Evolutionary conservation across 1,140 invertebrate species (phyloP).

Genomic region (Drosophila oshimai): DNA sequence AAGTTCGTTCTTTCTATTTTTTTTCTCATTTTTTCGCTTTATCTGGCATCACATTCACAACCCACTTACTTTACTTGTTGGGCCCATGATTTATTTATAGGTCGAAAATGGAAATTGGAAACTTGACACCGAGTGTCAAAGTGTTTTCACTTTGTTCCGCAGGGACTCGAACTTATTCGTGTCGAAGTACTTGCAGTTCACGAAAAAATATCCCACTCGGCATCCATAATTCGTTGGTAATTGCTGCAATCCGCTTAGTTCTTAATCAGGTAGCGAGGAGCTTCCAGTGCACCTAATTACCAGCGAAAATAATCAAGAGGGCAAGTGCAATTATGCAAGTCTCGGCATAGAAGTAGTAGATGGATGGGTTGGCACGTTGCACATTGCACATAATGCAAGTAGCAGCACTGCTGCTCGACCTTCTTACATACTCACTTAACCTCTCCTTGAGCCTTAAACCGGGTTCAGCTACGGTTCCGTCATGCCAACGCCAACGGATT

Average conservation of each 20-base stretch:
- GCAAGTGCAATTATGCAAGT: slow-evolving; percentile 34
- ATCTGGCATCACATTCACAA: slow-evolving; percentile 41
- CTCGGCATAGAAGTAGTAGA: slow-evolving; percentile 1
- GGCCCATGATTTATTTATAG: slow-evolving; percentile 52
- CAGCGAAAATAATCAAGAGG: background rate
- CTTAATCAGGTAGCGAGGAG: slow-evolving; percentile 25
- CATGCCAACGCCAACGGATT: slow-evolving; percentile 29
- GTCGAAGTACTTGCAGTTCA: background rate
- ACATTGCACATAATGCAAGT: slow-evolving; percentile 39
- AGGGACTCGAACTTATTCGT: slow-evolving; percentile 7
- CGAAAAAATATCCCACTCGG: background rate
- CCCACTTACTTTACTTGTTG: slow-evolving; percentile 18
- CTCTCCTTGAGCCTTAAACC: background rate
- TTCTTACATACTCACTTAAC: slow-evolving; percentile 24
- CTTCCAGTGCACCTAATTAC: slow-evolving; percentile 37
- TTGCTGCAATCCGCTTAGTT: slow-evolving; percentile 70
- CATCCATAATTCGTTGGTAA: slow-evolving; percentile 43
- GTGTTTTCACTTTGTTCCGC: slow-evolving; percentile 27
- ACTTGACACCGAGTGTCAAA: slow-evolving; percentile 42
- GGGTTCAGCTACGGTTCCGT: slow-evolving; percentile 1
- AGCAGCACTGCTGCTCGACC: slow-evolving; percentile 19
- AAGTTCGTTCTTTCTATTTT: slow-evolving; percentile 16
- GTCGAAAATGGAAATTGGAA: slow-evolving; percentile 52
- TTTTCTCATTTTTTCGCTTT: slow-evolving; percentile 20
- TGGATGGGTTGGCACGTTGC: slow-evolving; percentile 11